Evolutionary conservation across 2,113 vertebrate species (phyloP).

Genomic region (Heterotilapia buettikoferi): DNA sequence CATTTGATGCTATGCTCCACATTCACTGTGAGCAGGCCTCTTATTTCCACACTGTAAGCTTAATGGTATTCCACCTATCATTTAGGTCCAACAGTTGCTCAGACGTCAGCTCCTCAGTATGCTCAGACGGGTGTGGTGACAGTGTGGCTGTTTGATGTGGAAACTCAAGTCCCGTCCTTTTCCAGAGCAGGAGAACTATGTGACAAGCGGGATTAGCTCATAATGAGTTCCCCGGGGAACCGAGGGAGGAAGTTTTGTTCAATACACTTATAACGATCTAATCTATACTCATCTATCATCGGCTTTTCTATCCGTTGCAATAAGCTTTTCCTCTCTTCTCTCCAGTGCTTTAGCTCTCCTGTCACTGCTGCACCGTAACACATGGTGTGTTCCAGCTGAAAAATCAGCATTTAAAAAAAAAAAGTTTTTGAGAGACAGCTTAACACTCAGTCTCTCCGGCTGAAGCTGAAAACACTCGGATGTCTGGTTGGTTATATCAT

Average conservation of each 20-base stretch:
- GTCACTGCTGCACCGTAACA: neutral
- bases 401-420: neutral
- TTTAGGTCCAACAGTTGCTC: neutral
- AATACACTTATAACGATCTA: constrained; percentile 13
- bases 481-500: neutral
- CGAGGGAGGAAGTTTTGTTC: constrained; percentile 8
- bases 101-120: constrained; percentile 38
- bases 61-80: constrained; percentile 29
- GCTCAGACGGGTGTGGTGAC: constrained; percentile 45
- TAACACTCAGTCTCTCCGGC: neutral
- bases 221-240: constrained; percentile 68
- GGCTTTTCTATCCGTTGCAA: neutral
- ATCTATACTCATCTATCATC: constrained; percentile 29
- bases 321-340: neutral
- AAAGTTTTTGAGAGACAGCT: neutral
- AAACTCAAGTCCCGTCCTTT: constrained; percentile 38
- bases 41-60: constrained; percentile 23
- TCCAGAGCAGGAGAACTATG: constrained; percentile 29
- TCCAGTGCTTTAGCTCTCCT: neutral
- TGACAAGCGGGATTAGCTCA: constrained; percentile 50
- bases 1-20: neutral
- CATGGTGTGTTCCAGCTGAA: neutral
- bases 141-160: constrained; percentile 59
- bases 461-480: neutral
- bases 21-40: neutral